Base-by-base conservation (phyloP, 2,888 invertebrate species). In the Lacanobia wlatinum region DNA sequence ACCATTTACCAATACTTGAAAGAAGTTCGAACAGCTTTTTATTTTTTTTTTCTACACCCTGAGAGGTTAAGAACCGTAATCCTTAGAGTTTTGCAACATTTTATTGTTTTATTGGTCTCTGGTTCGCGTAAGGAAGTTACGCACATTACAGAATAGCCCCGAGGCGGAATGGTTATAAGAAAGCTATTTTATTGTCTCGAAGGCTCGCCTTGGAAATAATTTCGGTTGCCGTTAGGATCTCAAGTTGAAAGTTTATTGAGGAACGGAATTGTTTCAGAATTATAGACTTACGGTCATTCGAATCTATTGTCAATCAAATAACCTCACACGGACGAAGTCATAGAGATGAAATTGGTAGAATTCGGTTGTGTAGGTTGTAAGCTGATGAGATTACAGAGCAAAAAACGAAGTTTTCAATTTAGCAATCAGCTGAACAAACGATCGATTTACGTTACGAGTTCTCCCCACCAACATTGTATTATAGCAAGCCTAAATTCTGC, bases 401-500 rank as follows among this genome's bases (percentile, higher is more conserved):
- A 91, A 92, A 90, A 91, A 83, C 86, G 87, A 87, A 88, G 89
- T 92, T 92, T 93, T 92, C 91, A 92, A 94, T 92, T 91, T 92
- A 91, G 90, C 92, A 93, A 92, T 94, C 94, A 93, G 92, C 87
- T 91, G 91, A 92, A 92, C 92, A 93, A 94, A 93, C 92, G 92
- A 94, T 93, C 92, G 92, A 92, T 93, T 92, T 91, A 90, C 87
- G 92, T 92, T 92, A 93, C 92, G 92, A 92, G 89, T 78, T 88
- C 83, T 89, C 85, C 87, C 78, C 82, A 90, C 89, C 88, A 83
- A 88, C 88, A 90, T 89, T 86, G 87, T 83, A 82, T 87, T 84
- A 87, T 85, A 87, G 87, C 87, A 86, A 86, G 83, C 87, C 89
- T 88, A 89, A 86, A 89, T 92, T 91, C 90, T 87, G 89, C 89